Evolutionary conservation across 1,140 invertebrate genomes (phyloP), one percentile per base, ranked within the genome.

Genomic region (Kradibia gibbosae): DNA sequence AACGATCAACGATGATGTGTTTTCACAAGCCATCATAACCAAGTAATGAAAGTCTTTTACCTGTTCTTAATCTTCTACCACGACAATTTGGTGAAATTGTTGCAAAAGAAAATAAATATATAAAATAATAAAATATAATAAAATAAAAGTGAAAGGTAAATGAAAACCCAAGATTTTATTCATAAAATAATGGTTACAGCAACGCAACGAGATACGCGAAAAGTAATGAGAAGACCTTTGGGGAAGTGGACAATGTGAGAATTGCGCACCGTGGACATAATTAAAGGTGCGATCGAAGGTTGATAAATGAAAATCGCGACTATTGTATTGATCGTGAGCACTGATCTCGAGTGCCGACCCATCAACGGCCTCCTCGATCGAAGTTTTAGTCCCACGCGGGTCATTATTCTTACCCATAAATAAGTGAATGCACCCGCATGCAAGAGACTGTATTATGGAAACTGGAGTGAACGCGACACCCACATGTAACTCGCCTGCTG

Each of bases 361-460:
- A 53, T 53, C 65, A 71, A n/a, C 65, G 34, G 34, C 11, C 53
- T 34, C 45, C 39, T 78, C 42, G 45, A 73, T 53, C 67, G 53
- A 72, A 57, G 73, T 73, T 72, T 65, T 20, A 71, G 34, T 82
- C 81, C 65, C 81, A 73, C 74, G 81, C 75, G 77, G 67, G 45
- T 67, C 57, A 65, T 13, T 42, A 17, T 70, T 11, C 42, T 3
- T 10, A n/a, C n/a, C 22, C 28, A 73, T 60, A 62, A 75, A 48
- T 53, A 77, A 76, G 78, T 86, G 83, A 87, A 87, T 87, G 65
- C 78, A 75, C 87, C 87, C 87, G 86, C 86, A 87, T 87, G 75
- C 76, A 60, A 79, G 75, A 73, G 75, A 20, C 10, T 73, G 67
- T 62, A 86, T 87, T 84, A 78, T 83, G 81, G 82, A 85, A 88